These are phyloP conservation scores for Hyperoplus immaculatus DNA, from an alignment of 2,797 vertebrate genomes.

Conservation along the genomic window DNA sequence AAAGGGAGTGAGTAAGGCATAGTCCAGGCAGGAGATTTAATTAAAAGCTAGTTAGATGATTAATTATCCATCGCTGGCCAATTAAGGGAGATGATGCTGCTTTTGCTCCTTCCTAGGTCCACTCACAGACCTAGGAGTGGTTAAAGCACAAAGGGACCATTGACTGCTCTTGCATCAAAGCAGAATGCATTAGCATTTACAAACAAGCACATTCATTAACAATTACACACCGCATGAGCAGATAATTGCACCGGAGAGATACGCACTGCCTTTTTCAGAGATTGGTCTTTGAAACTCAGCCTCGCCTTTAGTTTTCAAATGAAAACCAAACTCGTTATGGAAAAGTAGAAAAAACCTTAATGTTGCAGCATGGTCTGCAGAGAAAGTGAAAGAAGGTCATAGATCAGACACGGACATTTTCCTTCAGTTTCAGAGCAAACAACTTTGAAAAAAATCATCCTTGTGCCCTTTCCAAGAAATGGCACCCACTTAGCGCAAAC, in stretches of 20 bases:
- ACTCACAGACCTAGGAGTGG: conserved; percentile 71
- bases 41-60: conserved; percentile 75
- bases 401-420: conserved; percentile 47
- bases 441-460: conserved; percentile 35
- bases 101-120: conserved; percentile 31
- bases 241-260: conserved; percentile 73
- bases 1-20: conserved; percentile 44
- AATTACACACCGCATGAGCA: conserved; percentile 79
- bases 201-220: conserved; percentile 82
- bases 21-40: conserved; percentile 66
- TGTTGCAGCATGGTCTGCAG: conserved; percentile 22
- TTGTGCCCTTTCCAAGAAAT: conserved; percentile 49
- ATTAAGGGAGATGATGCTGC: conserved; percentile 65
- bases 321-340: conserved; percentile 57
- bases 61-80: conserved; percentile 69
- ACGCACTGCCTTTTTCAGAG: conserved; percentile 59
- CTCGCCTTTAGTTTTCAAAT: conserved; percentile 67
- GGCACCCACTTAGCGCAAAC: conserved; percentile 29
- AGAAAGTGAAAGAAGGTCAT: conserved; percentile 46
- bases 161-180: conserved; percentile 72
- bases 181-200: conserved; percentile 78
- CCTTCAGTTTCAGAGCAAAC: conserved; percentile 19
- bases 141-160: conserved; percentile 59
- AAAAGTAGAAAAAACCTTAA: conserved; percentile 22
- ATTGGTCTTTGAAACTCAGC: conserved; percentile 68